Evolutionary conservation across 2,113 vertebrate genomes (phyloP).

Genomic region (Lichenostomus cassidix): DNA sequence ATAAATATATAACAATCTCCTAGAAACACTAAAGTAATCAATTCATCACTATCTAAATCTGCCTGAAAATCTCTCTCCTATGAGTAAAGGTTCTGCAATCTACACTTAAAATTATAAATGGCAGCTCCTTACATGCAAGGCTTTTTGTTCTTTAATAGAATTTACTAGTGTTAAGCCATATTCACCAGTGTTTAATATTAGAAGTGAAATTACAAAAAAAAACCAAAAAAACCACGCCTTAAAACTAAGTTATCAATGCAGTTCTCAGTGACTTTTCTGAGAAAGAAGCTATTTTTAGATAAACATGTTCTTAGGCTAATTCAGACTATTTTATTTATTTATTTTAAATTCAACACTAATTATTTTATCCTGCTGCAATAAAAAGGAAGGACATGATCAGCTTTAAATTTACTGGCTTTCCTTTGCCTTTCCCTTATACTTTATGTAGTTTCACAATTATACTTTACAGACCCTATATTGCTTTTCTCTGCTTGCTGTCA

Average conservation of each 20-base stretch:
- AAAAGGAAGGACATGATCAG: neutral
- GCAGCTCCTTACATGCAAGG: neutral
- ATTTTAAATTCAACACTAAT: neutral
- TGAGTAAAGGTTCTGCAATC: neutral
- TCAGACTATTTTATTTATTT: neutral
- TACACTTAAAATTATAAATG: neutral
- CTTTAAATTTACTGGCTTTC: neutral
- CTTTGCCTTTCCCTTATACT: neutral
- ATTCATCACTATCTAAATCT: neutral
- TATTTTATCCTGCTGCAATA: neutral
- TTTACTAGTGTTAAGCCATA: neutral
- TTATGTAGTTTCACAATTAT: neutral
- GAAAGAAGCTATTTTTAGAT: neutral
- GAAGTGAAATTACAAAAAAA: neutral
- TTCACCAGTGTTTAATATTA: neutral
- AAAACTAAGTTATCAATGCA: neutral
- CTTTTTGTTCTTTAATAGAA: neutral
- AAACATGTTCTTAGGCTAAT: neutral
- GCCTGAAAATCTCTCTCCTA: neutral
- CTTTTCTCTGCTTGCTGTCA: neutral
- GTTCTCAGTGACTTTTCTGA: neutral
- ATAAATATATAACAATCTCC: neutral
- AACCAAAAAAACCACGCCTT: too few relatives aligned
- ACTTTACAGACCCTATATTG: neutral
- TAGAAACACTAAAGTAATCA: neutral